phyloP scores from a whole-genome alignment of 2,113 vertebrate genomes.

The Otus sunia region DNA sequence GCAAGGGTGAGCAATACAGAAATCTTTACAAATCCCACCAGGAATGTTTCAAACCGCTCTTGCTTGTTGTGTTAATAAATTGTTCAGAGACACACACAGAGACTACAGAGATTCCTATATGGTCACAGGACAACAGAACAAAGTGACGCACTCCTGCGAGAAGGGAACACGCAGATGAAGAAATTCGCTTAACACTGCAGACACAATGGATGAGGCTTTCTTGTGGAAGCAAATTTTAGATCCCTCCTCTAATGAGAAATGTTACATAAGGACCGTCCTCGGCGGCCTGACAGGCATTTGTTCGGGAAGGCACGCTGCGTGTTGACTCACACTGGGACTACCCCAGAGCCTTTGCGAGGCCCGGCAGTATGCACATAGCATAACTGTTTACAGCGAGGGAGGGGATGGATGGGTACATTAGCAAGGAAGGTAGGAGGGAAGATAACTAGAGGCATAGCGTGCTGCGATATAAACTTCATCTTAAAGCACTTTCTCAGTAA shows the following conservation, averaged over 20 bases:
- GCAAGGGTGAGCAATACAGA: not conserved
- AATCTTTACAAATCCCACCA: not conserved
- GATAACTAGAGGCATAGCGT: not conserved
- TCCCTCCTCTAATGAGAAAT: not conserved
- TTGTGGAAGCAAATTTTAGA: not conserved
- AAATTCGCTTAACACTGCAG: not conserved
- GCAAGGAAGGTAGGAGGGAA: not conserved
- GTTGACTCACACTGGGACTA: not conserved
- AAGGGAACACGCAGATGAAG: not conserved
- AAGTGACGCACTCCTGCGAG: not conserved
- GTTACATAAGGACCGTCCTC: not conserved
- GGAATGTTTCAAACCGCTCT: not conserved
- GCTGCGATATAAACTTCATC: not conserved
- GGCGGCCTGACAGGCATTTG: not conserved
- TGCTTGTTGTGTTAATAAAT: not conserved
- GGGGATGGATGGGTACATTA: not conserved
- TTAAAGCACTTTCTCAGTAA: not conserved
- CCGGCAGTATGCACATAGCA: rapidly evolving
- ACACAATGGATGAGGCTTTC: not conserved
- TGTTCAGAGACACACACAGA: not conserved
- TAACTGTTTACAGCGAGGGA: not conserved
- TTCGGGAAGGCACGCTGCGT: rapidly evolving
- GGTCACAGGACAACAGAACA: not conserved
- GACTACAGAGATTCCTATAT: not conserved
- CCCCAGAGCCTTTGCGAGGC: not conserved